Conservation (phyloP, 2,113 vertebrate genomes). For the Pandion haliaetus region DNA sequence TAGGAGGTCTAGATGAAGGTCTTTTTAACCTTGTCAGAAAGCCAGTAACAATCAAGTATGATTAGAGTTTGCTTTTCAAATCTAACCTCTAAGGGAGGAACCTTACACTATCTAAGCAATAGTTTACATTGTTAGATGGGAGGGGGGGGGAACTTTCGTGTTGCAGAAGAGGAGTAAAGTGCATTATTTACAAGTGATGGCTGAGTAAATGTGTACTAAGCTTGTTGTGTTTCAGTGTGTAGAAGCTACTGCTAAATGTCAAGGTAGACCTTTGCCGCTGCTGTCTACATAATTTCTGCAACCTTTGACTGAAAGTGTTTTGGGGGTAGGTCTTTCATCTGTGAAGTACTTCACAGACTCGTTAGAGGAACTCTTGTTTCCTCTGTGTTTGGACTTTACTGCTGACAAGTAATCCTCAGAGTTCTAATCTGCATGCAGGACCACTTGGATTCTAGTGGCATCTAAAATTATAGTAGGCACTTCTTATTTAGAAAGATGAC, state of each 20-base stretch:
- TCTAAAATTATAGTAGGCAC: neutral
- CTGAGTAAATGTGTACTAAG: neutral
- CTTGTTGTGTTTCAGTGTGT: neutral
- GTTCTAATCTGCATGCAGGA: neutral
- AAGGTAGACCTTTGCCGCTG: neutral
- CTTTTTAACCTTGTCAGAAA: neutral
- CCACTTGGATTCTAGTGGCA: neutral
- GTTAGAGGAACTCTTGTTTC: neutral
- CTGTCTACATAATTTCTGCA: neutral
- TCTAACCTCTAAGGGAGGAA: neutral
- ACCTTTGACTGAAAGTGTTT: neutral
- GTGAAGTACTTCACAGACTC: neutral
- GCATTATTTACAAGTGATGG: neutral
- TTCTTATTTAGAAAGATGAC: neutral
- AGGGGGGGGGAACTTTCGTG: no score
- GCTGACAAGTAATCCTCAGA: neutral
- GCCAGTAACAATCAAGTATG: neutral
- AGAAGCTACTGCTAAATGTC: neutral
- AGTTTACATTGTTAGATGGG: neutral
- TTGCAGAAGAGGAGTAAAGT: neutral
- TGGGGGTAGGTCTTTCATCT: neutral
- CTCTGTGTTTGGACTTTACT: neutral
- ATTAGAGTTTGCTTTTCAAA: neutral
- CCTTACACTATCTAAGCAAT: neutral
- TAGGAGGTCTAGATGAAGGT: neutral